Evolutionary conservation across 2,888 invertebrate genomes (phyloP).

Genomic region (Habrosyne pyritoides): DNA sequence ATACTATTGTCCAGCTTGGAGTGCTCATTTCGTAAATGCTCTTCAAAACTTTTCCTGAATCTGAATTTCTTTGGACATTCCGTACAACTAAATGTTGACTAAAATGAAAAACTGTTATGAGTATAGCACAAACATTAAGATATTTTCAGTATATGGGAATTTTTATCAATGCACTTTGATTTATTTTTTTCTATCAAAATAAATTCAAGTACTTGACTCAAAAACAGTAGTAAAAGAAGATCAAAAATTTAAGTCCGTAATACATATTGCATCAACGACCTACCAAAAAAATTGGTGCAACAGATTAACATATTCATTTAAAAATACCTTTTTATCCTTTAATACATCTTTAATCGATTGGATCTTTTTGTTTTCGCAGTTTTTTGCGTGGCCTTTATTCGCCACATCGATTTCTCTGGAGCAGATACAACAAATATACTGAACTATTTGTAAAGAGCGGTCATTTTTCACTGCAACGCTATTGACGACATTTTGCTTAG

Average conservation of each 20-base stretch:
- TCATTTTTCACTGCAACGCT: neutral
- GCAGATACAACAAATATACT: neutral
- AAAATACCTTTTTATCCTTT: neutral
- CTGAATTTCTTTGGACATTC: constrained; percentile 90
- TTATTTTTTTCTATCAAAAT: no score
- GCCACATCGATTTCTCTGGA: neutral
- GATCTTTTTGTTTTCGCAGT: neutral
- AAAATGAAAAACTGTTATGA: constrained; percentile 16
- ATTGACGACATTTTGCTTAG: constrained; percentile 7
- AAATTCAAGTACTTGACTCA: neutral
- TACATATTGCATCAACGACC: neutral
- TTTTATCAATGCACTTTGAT: no score
- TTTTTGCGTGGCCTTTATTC: neutral
- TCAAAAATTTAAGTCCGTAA: neutral
- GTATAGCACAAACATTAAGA: neutral
- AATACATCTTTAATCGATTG: neutral
- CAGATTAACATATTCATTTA: constrained; percentile 7
- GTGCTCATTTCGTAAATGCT: constrained; percentile 88
- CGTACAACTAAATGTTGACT: constrained; percentile 60
- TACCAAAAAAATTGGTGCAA: constrained; percentile 10
- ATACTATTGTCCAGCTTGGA: constrained; percentile 83
- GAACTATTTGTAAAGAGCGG: neutral
- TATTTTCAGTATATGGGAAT: no score
- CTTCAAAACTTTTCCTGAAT: constrained; percentile 85
- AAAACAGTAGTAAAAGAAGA: neutral